Conservation (phyloP, 1,140 invertebrate species). For the Anastatus disparis region DNA sequence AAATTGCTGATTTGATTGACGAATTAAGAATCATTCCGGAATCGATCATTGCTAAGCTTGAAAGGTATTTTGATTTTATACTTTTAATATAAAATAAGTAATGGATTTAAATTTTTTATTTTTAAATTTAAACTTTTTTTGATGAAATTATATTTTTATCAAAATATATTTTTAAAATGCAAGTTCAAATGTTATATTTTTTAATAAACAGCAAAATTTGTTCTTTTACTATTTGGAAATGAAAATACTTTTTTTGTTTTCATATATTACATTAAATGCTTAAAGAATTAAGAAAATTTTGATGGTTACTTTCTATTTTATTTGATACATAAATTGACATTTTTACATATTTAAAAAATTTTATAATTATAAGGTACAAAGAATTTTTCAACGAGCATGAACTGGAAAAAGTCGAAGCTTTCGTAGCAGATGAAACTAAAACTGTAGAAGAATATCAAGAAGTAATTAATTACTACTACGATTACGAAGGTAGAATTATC, state of each 20-base stretch:
- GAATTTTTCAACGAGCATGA: slow-evolving; percentile 66
- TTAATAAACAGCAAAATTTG: too few relatives aligned
- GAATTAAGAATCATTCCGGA: slow-evolving; percentile 77
- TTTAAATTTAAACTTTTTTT: neutral
- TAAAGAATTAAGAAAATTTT: too few relatives aligned
- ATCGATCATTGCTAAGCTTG: slow-evolving; percentile 75
- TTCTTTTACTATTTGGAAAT: too few relatives aligned
- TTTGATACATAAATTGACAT: too few relatives aligned
- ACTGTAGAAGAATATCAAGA: slow-evolving; percentile 75
- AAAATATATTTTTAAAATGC: neutral
- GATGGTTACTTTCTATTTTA: too few relatives aligned
- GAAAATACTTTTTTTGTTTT: too few relatives aligned
- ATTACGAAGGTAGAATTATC: slow-evolving; percentile 74
- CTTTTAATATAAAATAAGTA: slow-evolving; percentile 14
- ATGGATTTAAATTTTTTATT: neutral
- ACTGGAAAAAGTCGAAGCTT: slow-evolving; percentile 73
- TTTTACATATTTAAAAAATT: too few relatives aligned
- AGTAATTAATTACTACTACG: slow-evolving; percentile 74
- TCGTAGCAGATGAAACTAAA: slow-evolving; percentile 73
- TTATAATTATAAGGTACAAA: slow-evolving; percentile 53
- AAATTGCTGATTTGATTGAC: slow-evolving; percentile 73
- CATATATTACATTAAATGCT: too few relatives aligned
- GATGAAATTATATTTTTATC: neutral
- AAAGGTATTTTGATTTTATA: slow-evolving; percentile 48
- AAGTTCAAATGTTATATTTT: neutral